phyloP scores from a whole-genome alignment of 2,797 vertebrate genomes.

The Alauda arvensis region DNA sequence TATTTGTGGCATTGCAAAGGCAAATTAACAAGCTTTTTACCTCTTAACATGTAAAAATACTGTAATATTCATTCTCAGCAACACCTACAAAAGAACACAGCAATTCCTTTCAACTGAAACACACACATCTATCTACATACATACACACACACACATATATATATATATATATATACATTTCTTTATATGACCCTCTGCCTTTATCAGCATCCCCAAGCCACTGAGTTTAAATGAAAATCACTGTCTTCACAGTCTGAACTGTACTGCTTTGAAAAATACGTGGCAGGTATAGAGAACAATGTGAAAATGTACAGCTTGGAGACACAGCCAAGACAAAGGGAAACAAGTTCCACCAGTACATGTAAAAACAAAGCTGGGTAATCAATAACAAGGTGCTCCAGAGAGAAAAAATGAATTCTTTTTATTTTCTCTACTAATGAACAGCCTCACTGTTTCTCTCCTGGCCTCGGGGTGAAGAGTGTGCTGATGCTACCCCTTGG shows the following conservation, averaged over 20 bases:
- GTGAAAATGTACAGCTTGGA: neutral
- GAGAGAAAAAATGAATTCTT: neutral
- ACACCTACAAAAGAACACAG: neutral
- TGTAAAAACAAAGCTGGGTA: neutral
- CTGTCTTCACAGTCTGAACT: neutral
- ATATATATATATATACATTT: neutral
- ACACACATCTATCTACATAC: neutral
- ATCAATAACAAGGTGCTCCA: neutral
- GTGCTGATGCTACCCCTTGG: neutral
- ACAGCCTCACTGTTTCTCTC: neutral
- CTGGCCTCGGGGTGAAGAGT: neutral
- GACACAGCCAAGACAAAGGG: neutral
- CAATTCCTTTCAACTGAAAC: neutral
- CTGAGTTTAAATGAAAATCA: neutral
- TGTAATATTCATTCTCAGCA: neutral
- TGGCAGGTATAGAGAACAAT: neutral
- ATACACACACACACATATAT: fast-evolving
- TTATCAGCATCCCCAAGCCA: neutral
- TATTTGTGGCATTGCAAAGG: neutral
- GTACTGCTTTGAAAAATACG: neutral
- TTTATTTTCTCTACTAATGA: neutral
- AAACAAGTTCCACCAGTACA: neutral
- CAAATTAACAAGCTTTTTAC: neutral
- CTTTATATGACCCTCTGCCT: neutral
- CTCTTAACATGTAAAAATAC: neutral